Conservation (phyloP, 1,140 invertebrate genomes). For the Ooceraea biroi region DNA sequence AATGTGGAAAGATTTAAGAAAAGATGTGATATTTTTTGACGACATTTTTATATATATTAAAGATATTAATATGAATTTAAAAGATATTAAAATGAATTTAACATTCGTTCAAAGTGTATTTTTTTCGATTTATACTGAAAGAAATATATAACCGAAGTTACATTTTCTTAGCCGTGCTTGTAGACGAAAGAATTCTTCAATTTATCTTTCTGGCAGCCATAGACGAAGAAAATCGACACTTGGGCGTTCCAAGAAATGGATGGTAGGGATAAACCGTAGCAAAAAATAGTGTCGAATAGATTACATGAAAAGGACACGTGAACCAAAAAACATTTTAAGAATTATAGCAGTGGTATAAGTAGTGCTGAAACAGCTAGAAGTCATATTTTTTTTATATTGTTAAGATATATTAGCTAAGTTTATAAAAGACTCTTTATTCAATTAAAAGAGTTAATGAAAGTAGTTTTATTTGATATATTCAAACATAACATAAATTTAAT, state of each 20-base stretch:
- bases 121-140: background rate
- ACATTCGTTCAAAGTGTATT: background rate
- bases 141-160: background rate
- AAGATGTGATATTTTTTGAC: background rate
- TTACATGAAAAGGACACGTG: background rate
- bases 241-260: background rate
- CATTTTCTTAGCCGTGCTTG: background rate
- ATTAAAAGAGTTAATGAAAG: too few relatives aligned
- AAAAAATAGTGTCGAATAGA: background rate
- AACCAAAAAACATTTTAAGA: background rate
- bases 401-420: too few relatives aligned
- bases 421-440: too few relatives aligned
- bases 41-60: background rate
- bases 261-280: background rate
- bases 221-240: background rate
- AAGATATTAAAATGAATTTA: too few relatives aligned
- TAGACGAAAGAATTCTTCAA: background rate
- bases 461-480: too few relatives aligned
- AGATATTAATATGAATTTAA: background rate
- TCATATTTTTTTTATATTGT: too few relatives aligned
- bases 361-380: too few relatives aligned
- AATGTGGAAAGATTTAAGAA: too few relatives aligned
- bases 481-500: too few relatives aligned
- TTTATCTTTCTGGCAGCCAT: background rate
- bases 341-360: background rate